phyloP scores from a whole-genome alignment of 2,797 vertebrate genomes.

The Helarctos malayanus region DNA sequence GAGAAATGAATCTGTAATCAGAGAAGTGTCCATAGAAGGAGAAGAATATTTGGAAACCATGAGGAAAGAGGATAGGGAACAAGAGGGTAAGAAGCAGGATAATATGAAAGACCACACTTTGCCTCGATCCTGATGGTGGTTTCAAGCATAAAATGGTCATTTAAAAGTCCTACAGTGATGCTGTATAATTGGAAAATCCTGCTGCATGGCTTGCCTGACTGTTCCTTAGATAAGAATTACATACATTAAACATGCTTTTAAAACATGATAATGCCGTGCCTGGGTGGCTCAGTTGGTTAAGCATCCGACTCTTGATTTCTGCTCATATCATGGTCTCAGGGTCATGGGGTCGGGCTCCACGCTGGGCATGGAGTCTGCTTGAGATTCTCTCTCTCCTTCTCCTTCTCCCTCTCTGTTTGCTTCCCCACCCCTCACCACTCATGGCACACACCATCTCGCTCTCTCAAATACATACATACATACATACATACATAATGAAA shows the following conservation, averaged over 20 bases:
- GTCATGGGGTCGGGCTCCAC: background rate
- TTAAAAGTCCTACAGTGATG: background rate
- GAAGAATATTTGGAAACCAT: slow-evolving; percentile 5
- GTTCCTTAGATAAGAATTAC: background rate
- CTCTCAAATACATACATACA: too few relatives aligned
- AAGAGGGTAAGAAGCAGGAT: background rate
- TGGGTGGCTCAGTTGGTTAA: background rate
- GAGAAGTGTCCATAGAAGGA: background rate
- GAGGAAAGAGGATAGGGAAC: background rate
- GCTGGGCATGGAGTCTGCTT: background rate
- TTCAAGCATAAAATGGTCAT: background rate
- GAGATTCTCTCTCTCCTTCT: background rate
- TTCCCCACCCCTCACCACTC: too few relatives aligned
- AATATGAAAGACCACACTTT: background rate
- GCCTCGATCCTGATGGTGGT: background rate
- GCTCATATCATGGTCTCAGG: background rate
- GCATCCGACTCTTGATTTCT: background rate
- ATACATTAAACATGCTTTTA: background rate
- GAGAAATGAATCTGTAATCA: background rate
- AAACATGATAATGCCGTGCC: background rate
- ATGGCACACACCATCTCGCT: background rate
- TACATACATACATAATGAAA: background rate
- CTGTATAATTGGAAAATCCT: background rate
- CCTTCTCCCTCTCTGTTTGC: too few relatives aligned
- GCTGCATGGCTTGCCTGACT: background rate